These are phyloP conservation scores for Oscarella lobularis DNA, from an alignment of 37 sponge, comb jelly and placozoan species.

Conservation along the genomic window DNA sequence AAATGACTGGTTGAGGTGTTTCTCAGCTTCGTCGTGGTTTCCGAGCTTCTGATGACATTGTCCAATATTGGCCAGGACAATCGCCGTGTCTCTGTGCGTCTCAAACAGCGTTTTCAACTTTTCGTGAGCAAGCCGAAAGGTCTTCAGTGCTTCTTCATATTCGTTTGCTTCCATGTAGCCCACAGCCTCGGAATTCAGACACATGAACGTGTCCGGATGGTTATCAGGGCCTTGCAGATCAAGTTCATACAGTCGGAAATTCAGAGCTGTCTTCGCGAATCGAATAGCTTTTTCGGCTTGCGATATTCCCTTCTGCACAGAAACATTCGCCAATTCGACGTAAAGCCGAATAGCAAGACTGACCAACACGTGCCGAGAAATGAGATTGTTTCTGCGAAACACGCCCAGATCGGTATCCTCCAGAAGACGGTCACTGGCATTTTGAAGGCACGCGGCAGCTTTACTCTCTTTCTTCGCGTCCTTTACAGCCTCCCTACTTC, in stretches of 20 bases:
- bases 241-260: background rate
- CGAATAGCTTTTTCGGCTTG: background rate
- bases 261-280: background rate
- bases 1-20: background rate
- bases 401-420: background rate
- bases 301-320: no score
- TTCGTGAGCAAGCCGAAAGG: background rate
- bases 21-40: background rate
- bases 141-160: background rate
- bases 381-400: background rate
- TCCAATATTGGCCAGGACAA: background rate
- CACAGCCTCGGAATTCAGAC: background rate
- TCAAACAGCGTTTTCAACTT: background rate
- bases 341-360: background rate
- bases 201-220: background rate
- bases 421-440: background rate
- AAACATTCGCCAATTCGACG: background rate
- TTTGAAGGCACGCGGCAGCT: background rate
- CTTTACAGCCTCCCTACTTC: no score
- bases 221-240: background rate
- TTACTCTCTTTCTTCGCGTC: background rate
- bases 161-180: background rate
- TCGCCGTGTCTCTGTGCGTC: background rate
- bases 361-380: background rate
- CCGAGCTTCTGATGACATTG: background rate